Evolutionary conservation across 2,113 vertebrate species (phyloP).

Genomic region (Oceanites oceanicus): DNA sequence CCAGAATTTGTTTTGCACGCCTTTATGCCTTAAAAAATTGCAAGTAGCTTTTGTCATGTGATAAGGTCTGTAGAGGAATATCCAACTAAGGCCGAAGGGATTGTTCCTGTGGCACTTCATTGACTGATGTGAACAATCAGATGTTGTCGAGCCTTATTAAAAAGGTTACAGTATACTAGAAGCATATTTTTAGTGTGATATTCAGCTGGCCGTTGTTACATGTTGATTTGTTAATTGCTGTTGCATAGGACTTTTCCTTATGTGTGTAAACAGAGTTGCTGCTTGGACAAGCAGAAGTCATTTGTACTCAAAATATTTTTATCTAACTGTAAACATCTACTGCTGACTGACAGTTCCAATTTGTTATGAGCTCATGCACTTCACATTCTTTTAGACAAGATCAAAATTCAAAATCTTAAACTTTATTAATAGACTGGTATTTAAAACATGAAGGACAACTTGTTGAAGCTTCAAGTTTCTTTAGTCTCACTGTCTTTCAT

Average conservation of each 20-base stretch:
- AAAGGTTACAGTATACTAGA: background rate
- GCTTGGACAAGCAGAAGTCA: background rate
- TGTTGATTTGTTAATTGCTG: background rate
- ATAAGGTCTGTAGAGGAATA: background rate
- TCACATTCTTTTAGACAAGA: background rate
- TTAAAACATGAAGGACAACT: background rate
- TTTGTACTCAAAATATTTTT: background rate
- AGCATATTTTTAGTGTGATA: background rate
- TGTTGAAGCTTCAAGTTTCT: background rate
- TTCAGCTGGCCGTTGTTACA: background rate
- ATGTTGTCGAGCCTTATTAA: background rate
- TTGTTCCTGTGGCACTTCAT: background rate
- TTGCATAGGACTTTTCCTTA: background rate
- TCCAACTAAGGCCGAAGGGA: fast-evolving
- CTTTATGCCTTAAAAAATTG: background rate
- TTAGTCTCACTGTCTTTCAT: background rate
- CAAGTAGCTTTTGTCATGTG: background rate
- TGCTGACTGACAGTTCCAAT: background rate
- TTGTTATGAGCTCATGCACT: background rate
- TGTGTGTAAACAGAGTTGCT: background rate
- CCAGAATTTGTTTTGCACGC: background rate
- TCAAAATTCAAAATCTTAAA: background rate
- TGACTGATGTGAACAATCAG: background rate
- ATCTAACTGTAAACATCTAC: background rate
- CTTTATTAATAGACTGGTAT: background rate